Conservation (phyloP, 2,113 vertebrate species). For the Empidonax traillii region DNA sequence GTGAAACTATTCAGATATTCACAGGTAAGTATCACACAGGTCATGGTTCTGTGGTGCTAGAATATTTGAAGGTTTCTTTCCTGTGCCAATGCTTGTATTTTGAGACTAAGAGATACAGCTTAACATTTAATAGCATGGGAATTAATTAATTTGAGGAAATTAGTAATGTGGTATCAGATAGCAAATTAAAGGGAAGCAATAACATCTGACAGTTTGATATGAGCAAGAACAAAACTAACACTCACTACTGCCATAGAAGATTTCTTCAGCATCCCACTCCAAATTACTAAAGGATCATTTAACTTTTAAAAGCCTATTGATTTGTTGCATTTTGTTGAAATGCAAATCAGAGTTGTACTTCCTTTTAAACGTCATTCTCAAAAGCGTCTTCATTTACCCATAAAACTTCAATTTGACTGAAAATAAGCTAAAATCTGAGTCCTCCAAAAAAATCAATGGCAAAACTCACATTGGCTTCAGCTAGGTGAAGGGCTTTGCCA, state of each 20-base stretch:
- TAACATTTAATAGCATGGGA: background rate
- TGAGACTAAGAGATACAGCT: background rate
- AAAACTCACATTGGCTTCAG: background rate
- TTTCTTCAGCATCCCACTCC: background rate
- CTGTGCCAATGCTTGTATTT: background rate
- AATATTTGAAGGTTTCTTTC: background rate
- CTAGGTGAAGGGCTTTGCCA: background rate
- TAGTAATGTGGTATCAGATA: background rate
- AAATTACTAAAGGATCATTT: background rate
- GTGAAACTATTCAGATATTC: background rate
- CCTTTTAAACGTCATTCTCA: background rate
- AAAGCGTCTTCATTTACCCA: background rate
- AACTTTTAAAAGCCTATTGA: conserved; percentile 30
- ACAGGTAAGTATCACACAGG: background rate
- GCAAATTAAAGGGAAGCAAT: background rate
- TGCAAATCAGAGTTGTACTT: background rate
- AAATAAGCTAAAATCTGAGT: background rate
- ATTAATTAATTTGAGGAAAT: conserved; percentile 7
- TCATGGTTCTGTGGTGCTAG: rapidly evolving
- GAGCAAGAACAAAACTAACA: background rate
- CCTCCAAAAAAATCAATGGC: background rate
- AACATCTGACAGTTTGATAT: background rate
- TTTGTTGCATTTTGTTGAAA: background rate
- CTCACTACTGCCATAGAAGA: background rate
- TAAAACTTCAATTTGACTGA: background rate